Evolutionary conservation across 92 coral and sea anemone genomes (phyloP), one percentile per base, ranked within the genome.

Genomic region (Epizoanthus scotinus): DNA sequence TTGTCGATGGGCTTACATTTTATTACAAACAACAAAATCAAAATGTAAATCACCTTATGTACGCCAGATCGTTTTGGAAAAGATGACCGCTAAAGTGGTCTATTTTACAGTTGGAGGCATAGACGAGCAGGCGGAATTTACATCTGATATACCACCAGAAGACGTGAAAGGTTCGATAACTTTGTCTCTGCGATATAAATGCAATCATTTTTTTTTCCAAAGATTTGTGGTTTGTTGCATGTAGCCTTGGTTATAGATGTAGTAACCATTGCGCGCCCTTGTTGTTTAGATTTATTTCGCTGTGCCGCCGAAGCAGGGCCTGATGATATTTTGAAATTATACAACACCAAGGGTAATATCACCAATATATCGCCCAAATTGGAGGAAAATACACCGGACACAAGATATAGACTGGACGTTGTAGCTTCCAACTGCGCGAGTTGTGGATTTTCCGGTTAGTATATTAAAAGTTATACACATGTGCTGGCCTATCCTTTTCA

Each of bases 301-400:
- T 87, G 90, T 67, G 97, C 97, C 2, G 97, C 97, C 47, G 97
- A 92, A 71, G 97, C 97, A 25, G 94, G 97, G 6, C 92, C 94
- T 17, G 74, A 90, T 26, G 97, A 92, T 62, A 92, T 92, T 29
- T 79, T 92, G 66, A 92, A 92, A 78, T 87, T 92, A 19, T 92
- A 92, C 87, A 92, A 92, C 86, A 90, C 86, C 26, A 90, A 86
- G 21, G 97, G 94, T 56, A 92, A 88, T 69, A 87, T 92, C 49
- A 88, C 90, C 67, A 92, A 92, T 57, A 92, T 92, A 18, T 90
- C 97, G 63, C 87, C 92, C 34, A 77, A 84, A 55, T 82, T 92
- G 17, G 84, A 59, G 20, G 92, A 92, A 63, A 92, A 92, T 84
- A 82, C 94, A 24, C 97, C 97, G 36, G 92, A 88, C 69, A 69